A percentile compares a stretch with the other conserved stretches of the same genome.
Conservation (phyloP, 2,113 vertebrate species). For the Pseudorectes ferrugineus region DNA sequence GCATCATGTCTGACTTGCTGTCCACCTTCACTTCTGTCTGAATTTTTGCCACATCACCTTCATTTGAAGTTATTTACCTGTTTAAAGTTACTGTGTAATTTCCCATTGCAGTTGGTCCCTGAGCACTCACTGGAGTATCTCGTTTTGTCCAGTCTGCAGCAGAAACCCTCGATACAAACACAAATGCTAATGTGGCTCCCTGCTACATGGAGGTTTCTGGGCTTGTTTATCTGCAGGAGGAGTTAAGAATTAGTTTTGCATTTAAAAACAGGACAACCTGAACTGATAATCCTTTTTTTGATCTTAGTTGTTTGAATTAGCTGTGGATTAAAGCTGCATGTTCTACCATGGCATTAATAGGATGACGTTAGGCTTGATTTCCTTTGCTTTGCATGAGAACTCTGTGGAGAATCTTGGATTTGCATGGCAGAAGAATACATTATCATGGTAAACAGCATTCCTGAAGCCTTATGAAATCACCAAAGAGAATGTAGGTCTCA, state of each 20-base stretch:
- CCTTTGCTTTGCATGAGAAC: neutral
- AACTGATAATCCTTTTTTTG: neutral
- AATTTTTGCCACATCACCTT: neutral
- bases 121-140: neutral
- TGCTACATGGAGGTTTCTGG: neutral
- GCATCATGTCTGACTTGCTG: neutral
- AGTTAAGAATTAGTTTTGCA: neutral
- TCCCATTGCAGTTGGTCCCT: neutral
- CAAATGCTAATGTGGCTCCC: neutral
- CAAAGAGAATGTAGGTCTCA: neutral
- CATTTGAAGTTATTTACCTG: neutral
- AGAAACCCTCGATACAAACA: neutral
- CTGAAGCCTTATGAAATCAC: neutral
- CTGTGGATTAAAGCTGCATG: neutral
- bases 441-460: neutral
- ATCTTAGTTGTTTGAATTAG: neutral
- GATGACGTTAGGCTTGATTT: neutral
- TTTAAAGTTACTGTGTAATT: neutral
- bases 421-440: neutral
- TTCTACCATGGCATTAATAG: neutral
- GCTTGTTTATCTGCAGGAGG: neutral
- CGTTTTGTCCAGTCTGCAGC: neutral
- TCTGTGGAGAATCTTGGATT: conserved; percentile 1
- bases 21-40: neutral
- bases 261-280: neutral